Conservation (phyloP, 2,888 invertebrate species). For the Tenthredo livida region DNA sequence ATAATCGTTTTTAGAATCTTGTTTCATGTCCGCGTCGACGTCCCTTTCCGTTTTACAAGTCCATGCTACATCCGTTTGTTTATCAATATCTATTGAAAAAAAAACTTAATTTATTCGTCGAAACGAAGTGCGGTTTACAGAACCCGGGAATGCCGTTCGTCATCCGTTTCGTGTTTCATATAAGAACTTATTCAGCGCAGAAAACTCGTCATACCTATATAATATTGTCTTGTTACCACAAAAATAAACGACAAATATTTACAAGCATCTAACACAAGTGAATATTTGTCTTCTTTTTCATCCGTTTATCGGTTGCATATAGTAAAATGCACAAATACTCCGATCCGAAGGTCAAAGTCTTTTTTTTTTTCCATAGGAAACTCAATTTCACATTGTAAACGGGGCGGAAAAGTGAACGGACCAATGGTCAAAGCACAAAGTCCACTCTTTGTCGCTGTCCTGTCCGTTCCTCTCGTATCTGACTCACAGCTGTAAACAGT, state of each 20-base stretch:
- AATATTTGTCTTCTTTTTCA: background rate
- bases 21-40: background rate
- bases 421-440: conserved; percentile 36
- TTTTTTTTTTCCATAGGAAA: background rate
- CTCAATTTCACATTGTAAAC: background rate
- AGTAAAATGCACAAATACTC: background rate
- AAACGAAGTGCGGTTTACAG: background rate
- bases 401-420: conserved; percentile 4
- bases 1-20: background rate
- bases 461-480: background rate
- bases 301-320: background rate
- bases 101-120: background rate
- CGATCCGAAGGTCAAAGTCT: background rate
- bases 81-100: background rate
- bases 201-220: background rate
- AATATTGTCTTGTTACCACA: background rate
- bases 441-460: conserved; percentile 29
- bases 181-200: background rate
- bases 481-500: conserved; percentile 32
- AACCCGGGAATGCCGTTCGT: background rate
- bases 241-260: background rate
- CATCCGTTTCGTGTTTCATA: background rate
- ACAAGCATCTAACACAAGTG: background rate
- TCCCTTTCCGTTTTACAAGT: background rate
- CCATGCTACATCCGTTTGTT: conserved; percentile 10